A percentile compares a stretch with the other conserved stretches of the same genome.
These are phyloP conservation scores for Sciaenops ocellatus DNA, from an alignment of 2,797 vertebrate genomes.

Conservation along the genomic window DNA sequence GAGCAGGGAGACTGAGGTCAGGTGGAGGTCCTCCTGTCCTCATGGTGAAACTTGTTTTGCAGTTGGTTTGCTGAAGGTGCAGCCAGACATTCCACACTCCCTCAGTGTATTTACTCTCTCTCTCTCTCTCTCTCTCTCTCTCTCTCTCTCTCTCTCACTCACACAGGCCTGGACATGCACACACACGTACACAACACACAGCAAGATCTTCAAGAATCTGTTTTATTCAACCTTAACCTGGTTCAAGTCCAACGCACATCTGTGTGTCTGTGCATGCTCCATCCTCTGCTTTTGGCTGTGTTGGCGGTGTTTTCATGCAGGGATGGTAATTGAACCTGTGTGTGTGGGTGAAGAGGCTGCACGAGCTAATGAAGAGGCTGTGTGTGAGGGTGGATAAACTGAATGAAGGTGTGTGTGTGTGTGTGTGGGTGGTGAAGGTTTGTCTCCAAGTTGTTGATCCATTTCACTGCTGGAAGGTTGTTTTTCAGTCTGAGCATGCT, in stretches of 20 bases:
- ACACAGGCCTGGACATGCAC: not conserved
- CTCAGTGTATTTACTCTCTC: not conserved
- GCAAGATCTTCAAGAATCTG: not conserved
- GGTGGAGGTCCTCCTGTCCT: not conserved
- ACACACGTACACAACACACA: not conserved
- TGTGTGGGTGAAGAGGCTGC: not conserved
- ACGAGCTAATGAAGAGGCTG: too few relatives aligned
- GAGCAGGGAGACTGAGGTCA: constrained; percentile 3
- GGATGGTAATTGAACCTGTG: not conserved
- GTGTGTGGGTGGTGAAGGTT: too few relatives aligned
- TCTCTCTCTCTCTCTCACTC: not conserved
- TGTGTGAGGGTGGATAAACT: too few relatives aligned
- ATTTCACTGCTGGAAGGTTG: not conserved
- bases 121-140: not conserved
- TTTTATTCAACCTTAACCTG: not conserved
- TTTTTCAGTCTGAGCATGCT: constrained; percentile 11
- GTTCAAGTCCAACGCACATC: not conserved
- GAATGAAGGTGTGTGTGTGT: too few relatives aligned
- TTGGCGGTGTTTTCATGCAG: too few relatives aligned
- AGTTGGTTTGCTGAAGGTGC: constrained; percentile 34
- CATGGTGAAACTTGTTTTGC: constrained; percentile 39
- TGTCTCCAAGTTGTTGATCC: not conserved
- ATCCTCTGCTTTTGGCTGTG: not conserved
- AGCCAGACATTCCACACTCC: constrained; percentile 43
- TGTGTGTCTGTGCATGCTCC: not conserved